phyloP scores from a whole-genome alignment of 2,113 vertebrate genomes.

The Himantopus leucocephalus region DNA sequence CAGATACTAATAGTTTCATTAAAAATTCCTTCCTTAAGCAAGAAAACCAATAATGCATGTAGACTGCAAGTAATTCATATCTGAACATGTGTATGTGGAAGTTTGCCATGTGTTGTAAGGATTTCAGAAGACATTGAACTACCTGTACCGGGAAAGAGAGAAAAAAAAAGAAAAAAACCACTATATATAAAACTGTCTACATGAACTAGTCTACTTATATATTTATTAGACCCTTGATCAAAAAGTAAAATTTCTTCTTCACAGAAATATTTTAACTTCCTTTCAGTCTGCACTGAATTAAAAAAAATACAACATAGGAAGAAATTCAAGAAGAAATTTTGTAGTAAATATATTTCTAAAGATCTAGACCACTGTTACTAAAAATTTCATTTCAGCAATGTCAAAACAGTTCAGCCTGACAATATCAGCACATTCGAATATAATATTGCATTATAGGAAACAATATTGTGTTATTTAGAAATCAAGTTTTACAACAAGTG shows the following conservation, averaged over 20 bases:
- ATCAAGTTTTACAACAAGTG: not conserved
- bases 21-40: not conserved
- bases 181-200: not conserved
- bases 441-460: not conserved
- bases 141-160: not conserved
- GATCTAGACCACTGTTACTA: not conserved
- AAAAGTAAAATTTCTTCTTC: not conserved
- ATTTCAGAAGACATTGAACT: not conserved
- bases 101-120: not conserved
- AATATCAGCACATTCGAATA: not conserved
- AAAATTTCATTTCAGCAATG: not conserved
- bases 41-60: not conserved
- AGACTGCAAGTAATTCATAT: not conserved
- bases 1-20: not conserved
- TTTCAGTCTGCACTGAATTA: not conserved
- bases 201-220: not conserved
- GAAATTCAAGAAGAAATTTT: not conserved
- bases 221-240: not conserved
- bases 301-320: not conserved
- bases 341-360: not conserved
- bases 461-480: constrained; percentile 3
- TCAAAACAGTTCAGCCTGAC: not conserved
- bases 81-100: not conserved
- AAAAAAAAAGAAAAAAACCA: no score
- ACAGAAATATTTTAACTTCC: not conserved